These are phyloP conservation scores for Bubo scandiacus DNA, from an alignment of 2,113 vertebrate genomes.

Conservation along the genomic window DNA sequence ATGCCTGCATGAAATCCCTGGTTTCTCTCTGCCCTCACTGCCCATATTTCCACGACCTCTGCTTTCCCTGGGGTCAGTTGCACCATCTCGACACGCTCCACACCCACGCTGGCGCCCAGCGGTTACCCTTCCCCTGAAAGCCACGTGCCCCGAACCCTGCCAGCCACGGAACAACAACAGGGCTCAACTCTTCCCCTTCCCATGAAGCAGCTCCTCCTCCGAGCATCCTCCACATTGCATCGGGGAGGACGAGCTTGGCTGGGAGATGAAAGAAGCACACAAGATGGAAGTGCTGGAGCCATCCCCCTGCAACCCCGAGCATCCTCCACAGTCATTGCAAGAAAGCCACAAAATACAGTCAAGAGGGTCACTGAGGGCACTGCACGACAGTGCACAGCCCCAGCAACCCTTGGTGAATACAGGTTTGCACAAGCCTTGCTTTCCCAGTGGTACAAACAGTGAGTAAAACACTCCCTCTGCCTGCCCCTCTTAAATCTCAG, in stretches of 20 bases:
- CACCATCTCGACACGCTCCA: not conserved
- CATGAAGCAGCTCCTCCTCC: not conserved
- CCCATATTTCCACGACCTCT: rapidly evolving
- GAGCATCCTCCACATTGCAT: rapidly evolving
- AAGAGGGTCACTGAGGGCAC: not conserved
- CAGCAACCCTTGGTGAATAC: rapidly evolving
- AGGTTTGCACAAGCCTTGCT: not conserved
- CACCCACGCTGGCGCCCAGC: not conserved
- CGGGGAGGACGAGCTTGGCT: rapidly evolving
- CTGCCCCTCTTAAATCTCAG: not conserved
- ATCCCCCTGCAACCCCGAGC: rapidly evolving
- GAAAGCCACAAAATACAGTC: rapidly evolving
- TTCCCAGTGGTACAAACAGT: not conserved
- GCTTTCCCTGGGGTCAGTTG: not conserved
- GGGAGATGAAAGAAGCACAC: rapidly evolving
- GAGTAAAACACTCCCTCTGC: not conserved
- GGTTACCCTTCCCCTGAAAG: not conserved
- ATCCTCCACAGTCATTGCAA: rapidly evolving
- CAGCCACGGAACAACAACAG: not conserved
- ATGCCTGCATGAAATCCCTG: not conserved
- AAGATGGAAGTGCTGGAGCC: not conserved
- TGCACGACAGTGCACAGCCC: too few species aligned
- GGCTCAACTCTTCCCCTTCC: not conserved
- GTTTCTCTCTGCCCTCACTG: not conserved
- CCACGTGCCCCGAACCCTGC: rapidly evolving